Conservation (phyloP, 2,113 vertebrate genomes). For the Mesoclemmys tuberculata region DNA sequence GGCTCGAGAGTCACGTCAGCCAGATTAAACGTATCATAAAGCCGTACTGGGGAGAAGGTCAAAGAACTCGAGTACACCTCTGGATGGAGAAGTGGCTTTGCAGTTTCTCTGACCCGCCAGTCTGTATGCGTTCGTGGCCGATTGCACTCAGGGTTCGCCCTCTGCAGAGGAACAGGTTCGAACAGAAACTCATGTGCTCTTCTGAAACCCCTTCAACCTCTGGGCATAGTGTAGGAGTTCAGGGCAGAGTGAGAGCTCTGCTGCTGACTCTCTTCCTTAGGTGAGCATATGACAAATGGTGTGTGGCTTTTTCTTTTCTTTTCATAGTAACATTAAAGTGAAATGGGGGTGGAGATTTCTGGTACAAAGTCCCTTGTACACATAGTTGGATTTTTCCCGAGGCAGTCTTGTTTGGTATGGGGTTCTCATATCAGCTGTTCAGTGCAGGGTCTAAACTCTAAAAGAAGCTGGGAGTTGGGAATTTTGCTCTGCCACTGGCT, state of each 20-base stretch:
- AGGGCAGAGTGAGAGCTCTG: no score
- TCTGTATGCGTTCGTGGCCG: not conserved
- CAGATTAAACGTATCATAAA: accelerated
- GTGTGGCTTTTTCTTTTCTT: not conserved
- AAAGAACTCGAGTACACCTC: not conserved
- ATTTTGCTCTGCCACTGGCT: not conserved
- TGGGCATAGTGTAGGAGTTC: not conserved
- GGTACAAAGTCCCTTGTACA: not conserved
- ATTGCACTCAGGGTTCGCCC: not conserved
- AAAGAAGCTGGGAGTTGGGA: not conserved
- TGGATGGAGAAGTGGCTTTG: not conserved
- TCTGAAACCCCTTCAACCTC: not conserved
- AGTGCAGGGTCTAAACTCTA: not conserved
- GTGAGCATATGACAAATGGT: not conserved
- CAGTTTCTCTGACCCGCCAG: not conserved
- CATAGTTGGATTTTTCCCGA: not conserved
- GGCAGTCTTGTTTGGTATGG: not conserved
- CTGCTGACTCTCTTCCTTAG: not conserved
- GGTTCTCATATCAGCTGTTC: not conserved
- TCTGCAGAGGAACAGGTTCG: not conserved
- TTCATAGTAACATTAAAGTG: not conserved
- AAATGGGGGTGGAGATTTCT: not conserved
- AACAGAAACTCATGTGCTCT: not conserved
- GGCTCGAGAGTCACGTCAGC: not conserved
- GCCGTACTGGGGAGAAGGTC: not conserved